Percentiles rank a stretch among this genome's conserved stretches.
Conservation (phyloP, 1,140 invertebrate species). For the Anoplolepis gracilipes region DNA sequence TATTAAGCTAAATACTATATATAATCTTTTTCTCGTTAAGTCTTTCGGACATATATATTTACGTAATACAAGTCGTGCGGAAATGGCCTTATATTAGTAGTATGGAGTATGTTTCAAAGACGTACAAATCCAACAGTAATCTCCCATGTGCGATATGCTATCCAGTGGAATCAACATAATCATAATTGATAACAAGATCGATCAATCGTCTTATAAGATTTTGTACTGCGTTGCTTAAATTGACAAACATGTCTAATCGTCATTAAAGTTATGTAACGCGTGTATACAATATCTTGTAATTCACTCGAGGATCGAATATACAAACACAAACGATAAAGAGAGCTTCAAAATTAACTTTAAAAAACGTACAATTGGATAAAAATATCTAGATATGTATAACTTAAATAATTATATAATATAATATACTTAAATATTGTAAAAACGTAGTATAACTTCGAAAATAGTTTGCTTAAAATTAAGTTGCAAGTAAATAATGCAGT, state of each 20-base stretch:
- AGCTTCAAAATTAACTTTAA: conserved; percentile 4
- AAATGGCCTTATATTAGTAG: not conserved
- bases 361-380: not conserved
- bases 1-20: not conserved
- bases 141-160: not conserved
- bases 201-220: not conserved
- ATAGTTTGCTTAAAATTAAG: not conserved
- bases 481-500: no score
- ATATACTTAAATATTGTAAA: not conserved
- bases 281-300: not conserved
- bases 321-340: not conserved
- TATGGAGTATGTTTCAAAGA: not conserved
- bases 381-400: not conserved
- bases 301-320: not conserved
- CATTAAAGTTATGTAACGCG: not conserved
- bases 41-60: conserved; percentile 14
- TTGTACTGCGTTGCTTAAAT: conserved; percentile 1
- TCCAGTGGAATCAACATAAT: conserved; percentile 17
- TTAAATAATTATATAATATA: not conserved
- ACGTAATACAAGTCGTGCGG: conserved; percentile 36
- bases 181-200: conserved; percentile 14
- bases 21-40: conserved; percentile 14
- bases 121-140: not conserved
- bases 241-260: conserved; percentile 8
- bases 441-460: not conserved